Evolutionary conservation across 2,113 vertebrate species (phyloP), one percentile per base, ranked within the genome.

Genomic region (Perccottus glenii): DNA sequence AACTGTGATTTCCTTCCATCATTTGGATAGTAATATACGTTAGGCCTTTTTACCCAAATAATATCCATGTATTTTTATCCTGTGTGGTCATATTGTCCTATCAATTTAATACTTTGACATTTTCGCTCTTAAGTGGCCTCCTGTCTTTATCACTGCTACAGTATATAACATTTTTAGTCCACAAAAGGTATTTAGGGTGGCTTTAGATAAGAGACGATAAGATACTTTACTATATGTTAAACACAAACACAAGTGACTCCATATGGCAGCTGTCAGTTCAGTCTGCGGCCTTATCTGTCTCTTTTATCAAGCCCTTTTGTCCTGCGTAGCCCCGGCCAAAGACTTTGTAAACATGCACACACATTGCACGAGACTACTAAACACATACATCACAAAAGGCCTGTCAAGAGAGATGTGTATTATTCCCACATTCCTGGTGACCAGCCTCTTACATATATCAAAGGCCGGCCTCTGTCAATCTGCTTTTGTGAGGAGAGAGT

Each of bases 381-480:
- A 75, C 46, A 60, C 67, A 80, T 80, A 53, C 70, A 87, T 87
- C 78, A 88, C 14, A 59, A 27, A 27, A 58, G 53, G 77, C 62
- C 80, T 82, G 81, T 85, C 83, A 72, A 27, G 76, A 46, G 62
- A 78, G 70, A 89, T 84, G 71, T 77, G 74, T 83, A 69, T 85
- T 81, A 89, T 86, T 86, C 81, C 87, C 77, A 89, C 88, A 89
- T 90, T 91, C 87, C 83, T 86, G 69, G 78, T 78, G 72, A 70
- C 83, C 87, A 71, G 64, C 55, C 82, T 84, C 80, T 70, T 79
- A 69, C 82, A 84, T 79, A 81, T 85, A 88, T 90, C 84, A 91
- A 84, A 90, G 81, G 55, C 72, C 5, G 56, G 56, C 63, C 83
- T 78, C 73, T 77, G 81, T 80, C 84, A 89, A 69, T 88, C 81